Conservation (phyloP, 2,113 vertebrate genomes). For the Gadus chalcogrammus region DNA sequence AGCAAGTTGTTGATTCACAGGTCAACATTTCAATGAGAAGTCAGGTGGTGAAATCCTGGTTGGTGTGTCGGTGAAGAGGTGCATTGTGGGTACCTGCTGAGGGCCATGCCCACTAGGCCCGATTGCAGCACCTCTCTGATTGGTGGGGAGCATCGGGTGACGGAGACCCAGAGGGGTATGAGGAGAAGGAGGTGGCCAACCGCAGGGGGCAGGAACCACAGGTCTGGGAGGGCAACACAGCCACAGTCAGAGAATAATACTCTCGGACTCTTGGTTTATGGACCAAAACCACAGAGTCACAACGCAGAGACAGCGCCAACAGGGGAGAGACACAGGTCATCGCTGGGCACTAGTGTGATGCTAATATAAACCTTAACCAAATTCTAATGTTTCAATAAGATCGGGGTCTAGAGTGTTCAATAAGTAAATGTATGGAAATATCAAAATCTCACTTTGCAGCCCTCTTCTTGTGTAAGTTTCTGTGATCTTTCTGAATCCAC, state of each 20-base stretch:
- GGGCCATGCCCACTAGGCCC: conserved; percentile 87
- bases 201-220: conserved; percentile 68
- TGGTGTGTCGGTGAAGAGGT: background rate
- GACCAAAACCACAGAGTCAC: too few species aligned
- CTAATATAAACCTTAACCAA: background rate
- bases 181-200: conserved; percentile 79
- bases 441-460: conserved; percentile 15
- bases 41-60: background rate
- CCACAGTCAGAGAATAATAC: too few species aligned
- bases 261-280: too few species aligned
- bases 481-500: too few species aligned
- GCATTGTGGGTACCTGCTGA: conserved; percentile 83
- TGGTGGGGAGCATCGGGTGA: conserved; percentile 73
- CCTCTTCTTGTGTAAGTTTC: conserved; percentile 26
- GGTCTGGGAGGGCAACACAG: too few species aligned
- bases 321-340: too few species aligned
- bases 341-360: background rate
- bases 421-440: background rate
- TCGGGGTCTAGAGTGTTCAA: too few species aligned
- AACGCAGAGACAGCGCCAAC: too few species aligned
- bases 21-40: background rate
- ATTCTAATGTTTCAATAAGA: too few species aligned
- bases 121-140: conserved; percentile 81
- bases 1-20: background rate
- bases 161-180: conserved; percentile 8